Base-by-base conservation (phyloP, 2,797 vertebrate genomes). In the Ptychadena robeensis region DNA sequence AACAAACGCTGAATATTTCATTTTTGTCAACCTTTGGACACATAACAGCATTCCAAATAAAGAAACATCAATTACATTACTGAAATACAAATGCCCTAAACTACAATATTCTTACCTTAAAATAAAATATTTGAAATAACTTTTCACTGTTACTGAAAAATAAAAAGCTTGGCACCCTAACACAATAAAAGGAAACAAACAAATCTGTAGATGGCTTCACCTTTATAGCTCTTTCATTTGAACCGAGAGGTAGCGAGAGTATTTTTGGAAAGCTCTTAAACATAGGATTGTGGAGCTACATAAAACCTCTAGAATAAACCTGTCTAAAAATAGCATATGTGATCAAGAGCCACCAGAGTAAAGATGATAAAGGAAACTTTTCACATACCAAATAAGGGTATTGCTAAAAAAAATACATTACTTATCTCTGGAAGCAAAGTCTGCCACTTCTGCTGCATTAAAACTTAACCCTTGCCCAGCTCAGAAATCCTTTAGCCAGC, bases 381-480 rank as follows among this genome's bases (percentile, higher is more conserved):
- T 76, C 57, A 71, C 67, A 85, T 53, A 32, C 83, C 53, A 81
- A 75, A 76, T 85, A 85, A 80, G 78, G 83, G n/a, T 2, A 25
- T 28, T 38, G 10, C 64, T 31, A 40, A 68, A 83, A 82, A 80
- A 80, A 80, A 75, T 35, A 82, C 22, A 25, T 80, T 65, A 64
- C 78, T 80, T 80, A 85, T 80, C 83, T 85, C 66, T 80, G 65
- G 71, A 80, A 73, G 72, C 71, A 80, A 80, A 80, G 72, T 80
- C 72, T 85, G 71, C 72, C 57, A 71, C 57, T 64, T 59, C 71
- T 67, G 57, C 71, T 44, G 70, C 76, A 79, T 83, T 83, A 38
- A 67, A 80, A 80, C 77, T 69, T 84, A 84, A 84, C 82, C 83
- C 78, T 85, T 85, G 83, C 53, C 72, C 83, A 76, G 64, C 38